Conservation (phyloP, 2,888 invertebrate genomes). For the Lithosia quadra region DNA sequence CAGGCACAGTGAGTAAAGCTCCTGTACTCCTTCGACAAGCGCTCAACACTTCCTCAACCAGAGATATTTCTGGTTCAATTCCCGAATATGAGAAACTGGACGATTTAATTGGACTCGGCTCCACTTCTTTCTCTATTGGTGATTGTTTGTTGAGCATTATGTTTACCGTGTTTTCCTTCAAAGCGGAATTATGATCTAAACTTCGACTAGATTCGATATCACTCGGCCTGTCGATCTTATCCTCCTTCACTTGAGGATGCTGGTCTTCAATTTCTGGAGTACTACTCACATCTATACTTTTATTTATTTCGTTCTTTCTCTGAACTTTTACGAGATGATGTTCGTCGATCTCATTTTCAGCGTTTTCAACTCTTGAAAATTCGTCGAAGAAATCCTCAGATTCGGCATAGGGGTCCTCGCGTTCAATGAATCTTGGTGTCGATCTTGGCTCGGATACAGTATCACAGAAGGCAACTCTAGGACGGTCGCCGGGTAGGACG, state of each 20-base stretch:
- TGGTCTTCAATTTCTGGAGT: constrained; percentile 64
- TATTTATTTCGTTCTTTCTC: constrained; percentile 83
- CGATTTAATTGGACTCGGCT: constrained; percentile 72
- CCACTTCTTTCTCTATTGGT: constrained; percentile 64
- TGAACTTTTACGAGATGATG: constrained; percentile 79
- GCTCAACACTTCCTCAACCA: constrained; percentile 80
- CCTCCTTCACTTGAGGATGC: constrained; percentile 62
- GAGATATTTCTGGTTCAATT: constrained; percentile 75
- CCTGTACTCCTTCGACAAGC: constrained; percentile 80
- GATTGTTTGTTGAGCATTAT: constrained; percentile 73
- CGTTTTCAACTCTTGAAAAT: constrained; percentile 72
- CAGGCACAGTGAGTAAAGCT: constrained; percentile 87
- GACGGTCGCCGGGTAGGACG: constrained; percentile 68
- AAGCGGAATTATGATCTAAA: constrained; percentile 70
- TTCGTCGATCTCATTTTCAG: constrained; percentile 80
- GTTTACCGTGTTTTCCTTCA: constrained; percentile 80
- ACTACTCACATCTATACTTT: constrained; percentile 70
- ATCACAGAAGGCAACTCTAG: constrained; percentile 76
- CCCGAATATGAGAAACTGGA: constrained; percentile 72
- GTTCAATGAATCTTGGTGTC: constrained; percentile 81
- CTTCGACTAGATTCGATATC: constrained; percentile 75
- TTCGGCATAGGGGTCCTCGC: constrained; percentile 81
- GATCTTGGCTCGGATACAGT: constrained; percentile 80
- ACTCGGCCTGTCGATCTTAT: constrained; percentile 68
- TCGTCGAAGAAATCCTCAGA: constrained; percentile 78